These are phyloP conservation scores for Callospermophilus lateralis DNA, from an alignment of 2,113 vertebrate genomes.

Conservation along the genomic window DNA sequence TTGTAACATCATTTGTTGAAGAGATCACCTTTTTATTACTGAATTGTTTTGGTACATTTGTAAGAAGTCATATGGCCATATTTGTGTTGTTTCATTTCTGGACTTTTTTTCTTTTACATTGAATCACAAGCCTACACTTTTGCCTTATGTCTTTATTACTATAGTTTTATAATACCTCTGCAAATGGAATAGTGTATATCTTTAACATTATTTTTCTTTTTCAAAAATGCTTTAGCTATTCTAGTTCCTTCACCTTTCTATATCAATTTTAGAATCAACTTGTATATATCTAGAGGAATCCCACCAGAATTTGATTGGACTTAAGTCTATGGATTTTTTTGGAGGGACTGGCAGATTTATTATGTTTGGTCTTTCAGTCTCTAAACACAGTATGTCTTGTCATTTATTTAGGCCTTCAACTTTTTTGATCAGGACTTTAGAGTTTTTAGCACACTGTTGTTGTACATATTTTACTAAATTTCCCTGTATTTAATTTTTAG, in stretches of 20 bases:
- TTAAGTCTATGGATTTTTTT: slow-evolving; percentile 14
- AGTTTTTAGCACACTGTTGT: not conserved
- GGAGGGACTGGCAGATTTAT: not conserved
- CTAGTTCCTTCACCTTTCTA: not conserved
- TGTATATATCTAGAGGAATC: not conserved
- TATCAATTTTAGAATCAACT: not conserved
- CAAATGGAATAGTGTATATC: not conserved
- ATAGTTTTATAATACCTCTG: not conserved
- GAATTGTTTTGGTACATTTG: not conserved
- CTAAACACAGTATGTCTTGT: not conserved
- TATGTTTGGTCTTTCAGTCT: not conserved
- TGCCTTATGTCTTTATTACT: not conserved
- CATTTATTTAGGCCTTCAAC: not conserved
- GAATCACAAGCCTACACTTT: not conserved
- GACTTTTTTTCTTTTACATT: not conserved
- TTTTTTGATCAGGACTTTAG: not conserved
- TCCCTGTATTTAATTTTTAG: not conserved
- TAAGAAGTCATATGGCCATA: not conserved
- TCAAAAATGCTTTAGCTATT: not conserved
- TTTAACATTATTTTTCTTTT: slow-evolving; percentile 9
- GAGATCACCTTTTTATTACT: not conserved
- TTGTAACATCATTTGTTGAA: not conserved
- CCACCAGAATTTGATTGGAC: not conserved
- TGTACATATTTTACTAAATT: not conserved
- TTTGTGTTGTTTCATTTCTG: not conserved